phyloP scores from a whole-genome alignment of 2,888 invertebrate species.

The Heliconius cydno region DNA sequence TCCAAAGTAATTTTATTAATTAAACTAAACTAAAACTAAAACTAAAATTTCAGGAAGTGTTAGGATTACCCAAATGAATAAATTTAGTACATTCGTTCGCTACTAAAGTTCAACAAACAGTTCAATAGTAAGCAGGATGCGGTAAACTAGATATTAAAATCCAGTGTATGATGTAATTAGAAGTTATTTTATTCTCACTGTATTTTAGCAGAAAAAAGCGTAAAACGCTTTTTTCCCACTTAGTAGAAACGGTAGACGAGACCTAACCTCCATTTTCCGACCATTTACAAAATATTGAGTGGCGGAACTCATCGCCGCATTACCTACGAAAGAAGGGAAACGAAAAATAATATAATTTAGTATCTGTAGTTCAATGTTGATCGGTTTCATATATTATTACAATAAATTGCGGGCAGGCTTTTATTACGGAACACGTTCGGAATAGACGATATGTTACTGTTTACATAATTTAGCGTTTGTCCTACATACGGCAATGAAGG shows the following conservation, averaged over 20 bases:
- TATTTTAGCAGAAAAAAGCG: not conserved
- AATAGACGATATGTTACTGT: conserved; percentile 10
- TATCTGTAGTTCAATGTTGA: not conserved
- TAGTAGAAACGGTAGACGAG: not conserved
- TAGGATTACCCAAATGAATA: no score
- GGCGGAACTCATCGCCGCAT: not conserved
- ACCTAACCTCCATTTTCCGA: not conserved
- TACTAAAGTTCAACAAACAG: not conserved
- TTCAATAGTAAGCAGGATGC: not conserved
- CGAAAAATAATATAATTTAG: not conserved
- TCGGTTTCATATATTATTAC: conserved; percentile 2
- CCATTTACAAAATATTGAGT: not conserved
- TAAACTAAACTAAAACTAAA: not conserved
- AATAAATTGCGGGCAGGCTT: not conserved
- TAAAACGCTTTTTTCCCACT: not conserved
- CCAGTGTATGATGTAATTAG: not conserved
- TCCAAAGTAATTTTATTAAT: not conserved
- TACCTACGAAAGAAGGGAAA: not conserved
- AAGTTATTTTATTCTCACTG: not conserved
- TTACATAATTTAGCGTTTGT: conserved; percentile 8
- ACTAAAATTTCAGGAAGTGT: not conserved
- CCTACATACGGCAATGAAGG: not conserved
- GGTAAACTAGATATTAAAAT: not conserved
- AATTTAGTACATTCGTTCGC: not conserved
- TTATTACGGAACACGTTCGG: not conserved